Evolutionary conservation across 2,113 vertebrate genomes (phyloP).

Genomic region (Pheucticus melanocephalus): DNA sequence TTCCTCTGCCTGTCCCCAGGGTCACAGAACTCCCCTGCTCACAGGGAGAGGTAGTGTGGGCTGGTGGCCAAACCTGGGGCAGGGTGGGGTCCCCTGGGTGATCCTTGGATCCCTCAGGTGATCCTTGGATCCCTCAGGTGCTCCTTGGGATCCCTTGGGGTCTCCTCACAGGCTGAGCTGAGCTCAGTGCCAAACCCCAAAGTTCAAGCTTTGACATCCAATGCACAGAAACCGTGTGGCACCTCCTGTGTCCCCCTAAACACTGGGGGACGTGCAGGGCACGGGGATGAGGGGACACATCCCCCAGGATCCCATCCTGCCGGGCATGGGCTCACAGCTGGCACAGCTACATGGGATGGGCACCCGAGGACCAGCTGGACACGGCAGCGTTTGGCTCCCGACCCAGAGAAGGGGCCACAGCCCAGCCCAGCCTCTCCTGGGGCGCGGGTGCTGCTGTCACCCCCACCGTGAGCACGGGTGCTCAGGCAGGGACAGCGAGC

Average conservation of each 20-base stretch:
- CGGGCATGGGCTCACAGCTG: rapidly evolving
- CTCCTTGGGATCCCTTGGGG: too few species aligned
- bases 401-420: background rate
- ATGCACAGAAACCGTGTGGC: rapidly evolving
- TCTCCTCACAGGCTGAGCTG: background rate
- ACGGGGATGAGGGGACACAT: background rate
- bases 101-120: too few species aligned
- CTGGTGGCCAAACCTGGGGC: background rate
- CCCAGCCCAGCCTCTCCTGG: background rate
- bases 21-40: background rate
- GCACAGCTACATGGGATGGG: background rate
- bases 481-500: background rate
- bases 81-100: background rate
- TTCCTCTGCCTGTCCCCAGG: background rate
- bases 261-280: rapidly evolving
- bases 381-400: rapidly evolving
- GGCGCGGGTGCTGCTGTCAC: background rate
- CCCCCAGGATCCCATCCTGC: too few species aligned
- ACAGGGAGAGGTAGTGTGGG: background rate
- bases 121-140: background rate
- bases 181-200: background rate
- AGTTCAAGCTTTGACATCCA: background rate
- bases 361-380: rapidly evolving
- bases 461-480: rapidly evolving
- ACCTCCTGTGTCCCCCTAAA: background rate